Evolutionary conservation across 2,888 invertebrate species (phyloP), one percentile per base, ranked within the genome.

Genomic region (Dascillus cervinus): DNA sequence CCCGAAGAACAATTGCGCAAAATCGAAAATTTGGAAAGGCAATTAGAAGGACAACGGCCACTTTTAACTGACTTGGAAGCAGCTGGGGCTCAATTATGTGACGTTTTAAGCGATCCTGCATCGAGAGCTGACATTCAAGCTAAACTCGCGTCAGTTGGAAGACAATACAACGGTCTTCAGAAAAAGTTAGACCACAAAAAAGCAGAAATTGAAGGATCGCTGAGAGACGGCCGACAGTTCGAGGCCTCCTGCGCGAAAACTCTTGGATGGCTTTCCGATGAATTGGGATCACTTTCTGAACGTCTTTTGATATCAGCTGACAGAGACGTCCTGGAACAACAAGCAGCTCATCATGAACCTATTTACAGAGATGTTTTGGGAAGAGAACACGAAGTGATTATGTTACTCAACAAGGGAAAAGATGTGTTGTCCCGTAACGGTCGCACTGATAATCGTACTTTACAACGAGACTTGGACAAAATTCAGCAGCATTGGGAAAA

Each of bases 401-500:
- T 94, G 82, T 70, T 95, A 9, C 63, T 95, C 14, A 92, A 94
- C 57, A 92, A 91, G 65, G 94, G 94, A 48, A 73, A 79, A 42
- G 84, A 84, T 50, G 69, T 84, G 41, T 55, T 78, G 4, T 64
- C 59, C 35, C 49, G 63, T 43, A 56, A 56, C 49, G 50, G 56
- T 46, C 55, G 64, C 53, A 56, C 53, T 15, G 77, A 78, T 45
- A 70, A 71, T 45, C 72, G 81, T 36, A 70, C 74, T 14, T 67
- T 83, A 1, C 81, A 82, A 53, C 72, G 80, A 26, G 91, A 91
- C 53, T 66, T 96, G 30, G 92, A 94, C 53, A 82, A 84, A 51
- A 86, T 96, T 52, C 86, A 89, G 60, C 75, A 82, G 13, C 84
- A 87, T 44, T 96, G 94, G 95, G 90, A 91, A 52, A 87, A 87